These are phyloP conservation scores for Nannospalax galili DNA, from an alignment of 2,113 vertebrate species.

Conservation along the genomic window DNA sequence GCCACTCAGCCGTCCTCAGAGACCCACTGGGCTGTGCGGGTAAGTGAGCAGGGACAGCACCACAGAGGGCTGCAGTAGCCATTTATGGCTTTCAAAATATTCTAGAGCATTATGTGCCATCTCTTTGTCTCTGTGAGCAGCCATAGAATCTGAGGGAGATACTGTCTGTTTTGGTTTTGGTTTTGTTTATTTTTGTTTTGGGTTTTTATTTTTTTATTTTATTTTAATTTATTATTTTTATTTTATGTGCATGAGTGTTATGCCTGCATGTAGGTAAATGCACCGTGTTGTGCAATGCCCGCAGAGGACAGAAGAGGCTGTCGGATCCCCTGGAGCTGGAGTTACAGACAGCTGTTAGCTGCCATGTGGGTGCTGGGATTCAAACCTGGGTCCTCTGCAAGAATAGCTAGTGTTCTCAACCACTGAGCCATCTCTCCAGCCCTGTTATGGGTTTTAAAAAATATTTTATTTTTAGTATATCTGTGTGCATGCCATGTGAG, in stretches of 20 bases:
- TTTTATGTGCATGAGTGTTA: too few relatives aligned
- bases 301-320: too few relatives aligned
- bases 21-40: constrained; percentile 96
- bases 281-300: too few relatives aligned
- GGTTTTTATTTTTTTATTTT: not conserved
- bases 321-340: too few relatives aligned
- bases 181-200: not conserved
- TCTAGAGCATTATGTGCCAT: not conserved
- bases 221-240: not conserved
- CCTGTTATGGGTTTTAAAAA: too few relatives aligned
- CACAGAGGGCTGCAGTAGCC: not conserved
- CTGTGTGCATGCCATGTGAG: not conserved
- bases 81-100: not conserved
- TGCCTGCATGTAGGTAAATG: too few relatives aligned
- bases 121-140: not conserved
- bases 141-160: not conserved
- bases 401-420: too few relatives aligned
- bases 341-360: too few relatives aligned
- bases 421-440: too few relatives aligned
- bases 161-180: not conserved
- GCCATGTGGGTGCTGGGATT: too few relatives aligned
- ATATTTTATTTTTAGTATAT: too few relatives aligned
- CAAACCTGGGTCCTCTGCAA: too few relatives aligned
- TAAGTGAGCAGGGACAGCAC: constrained; percentile 82
- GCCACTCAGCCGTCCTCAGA: constrained; percentile 85